These are phyloP conservation scores for Acanthosepion pharaonis DNA, from an alignment of 2,888 invertebrate genomes.

Conservation along the genomic window DNA sequence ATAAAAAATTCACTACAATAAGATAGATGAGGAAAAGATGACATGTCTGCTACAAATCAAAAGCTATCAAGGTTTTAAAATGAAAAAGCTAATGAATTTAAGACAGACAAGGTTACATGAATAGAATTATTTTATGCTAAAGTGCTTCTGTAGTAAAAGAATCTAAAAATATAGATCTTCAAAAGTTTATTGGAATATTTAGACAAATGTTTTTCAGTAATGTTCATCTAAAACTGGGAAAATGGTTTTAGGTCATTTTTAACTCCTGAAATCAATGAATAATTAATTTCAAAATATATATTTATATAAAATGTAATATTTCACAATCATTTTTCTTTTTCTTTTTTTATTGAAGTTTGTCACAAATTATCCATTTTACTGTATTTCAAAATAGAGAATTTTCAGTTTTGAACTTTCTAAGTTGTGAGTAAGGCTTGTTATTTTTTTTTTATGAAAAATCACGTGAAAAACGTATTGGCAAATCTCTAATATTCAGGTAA, in stretches of 20 bases:
- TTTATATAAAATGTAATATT: not conserved
- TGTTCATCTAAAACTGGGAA: not conserved
- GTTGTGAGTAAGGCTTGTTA: not conserved
- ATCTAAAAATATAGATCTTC: not conserved
- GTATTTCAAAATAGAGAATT: not conserved
- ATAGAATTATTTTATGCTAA: not conserved
- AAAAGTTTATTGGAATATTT: not conserved
- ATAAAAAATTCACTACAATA: not conserved
- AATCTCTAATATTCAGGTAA: too few relatives aligned
- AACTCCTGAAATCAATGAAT: not conserved
- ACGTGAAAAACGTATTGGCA: too few relatives aligned
- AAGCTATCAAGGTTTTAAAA: not conserved
- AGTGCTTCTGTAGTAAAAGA: not conserved
- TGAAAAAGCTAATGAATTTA: not conserved
- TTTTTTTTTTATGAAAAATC: too few relatives aligned
- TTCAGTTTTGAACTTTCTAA: not conserved
- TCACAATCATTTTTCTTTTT: not conserved
- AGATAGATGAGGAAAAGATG: not conserved
- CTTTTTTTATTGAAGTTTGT: not conserved
- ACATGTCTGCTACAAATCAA: conserved; percentile 33
- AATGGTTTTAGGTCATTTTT: not conserved
- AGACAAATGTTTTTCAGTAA: too few relatives aligned
- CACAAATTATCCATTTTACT: not conserved
- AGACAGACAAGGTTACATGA: not conserved
- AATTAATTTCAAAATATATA: not conserved